A percentile compares a stretch with the other conserved stretches of the same genome.
These are phyloP conservation scores for Ruditapes philippinarum DNA, from an alignment of 1,140 invertebrate species.

Conservation along the genomic window DNA sequence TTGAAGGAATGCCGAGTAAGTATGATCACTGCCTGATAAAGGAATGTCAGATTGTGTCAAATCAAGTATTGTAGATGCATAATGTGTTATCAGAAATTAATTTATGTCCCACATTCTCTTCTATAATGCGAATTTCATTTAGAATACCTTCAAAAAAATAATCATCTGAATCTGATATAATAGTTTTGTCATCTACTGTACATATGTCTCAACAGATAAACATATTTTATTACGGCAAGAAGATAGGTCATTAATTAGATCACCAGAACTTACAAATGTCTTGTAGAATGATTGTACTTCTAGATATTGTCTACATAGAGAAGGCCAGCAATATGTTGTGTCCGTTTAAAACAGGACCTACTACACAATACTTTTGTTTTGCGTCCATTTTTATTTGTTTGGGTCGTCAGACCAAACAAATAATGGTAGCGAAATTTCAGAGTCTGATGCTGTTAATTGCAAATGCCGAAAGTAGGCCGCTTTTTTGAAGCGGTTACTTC, in stretches of 20 bases:
- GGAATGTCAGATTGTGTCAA: no score
- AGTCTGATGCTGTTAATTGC: no score
- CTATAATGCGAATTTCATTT: not conserved
- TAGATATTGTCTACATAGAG: not conserved
- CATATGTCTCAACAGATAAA: no score
- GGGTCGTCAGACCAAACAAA: no score
- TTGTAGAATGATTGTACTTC: not conserved
- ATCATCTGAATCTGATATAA: not conserved
- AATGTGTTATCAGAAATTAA: not conserved
- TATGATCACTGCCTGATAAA: not conserved
- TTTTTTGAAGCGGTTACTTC: no score
- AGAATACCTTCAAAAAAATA: not conserved
- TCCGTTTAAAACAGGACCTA: not conserved
- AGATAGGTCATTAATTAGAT: no score
- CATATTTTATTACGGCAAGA: no score
- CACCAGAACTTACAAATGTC: not conserved
- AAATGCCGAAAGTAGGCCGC: no score
- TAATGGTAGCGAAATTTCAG: no score
- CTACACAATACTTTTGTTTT: not conserved
- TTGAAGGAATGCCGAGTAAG: not conserved
- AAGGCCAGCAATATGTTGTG: not conserved
- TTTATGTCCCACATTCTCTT: not conserved
- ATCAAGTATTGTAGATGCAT: not conserved
- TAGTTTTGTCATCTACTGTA: not conserved
- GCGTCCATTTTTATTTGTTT: not conserved